phyloP scores from a whole-genome alignment of 2,797 vertebrate genomes.

The Sebastiscus tertius region DNA sequence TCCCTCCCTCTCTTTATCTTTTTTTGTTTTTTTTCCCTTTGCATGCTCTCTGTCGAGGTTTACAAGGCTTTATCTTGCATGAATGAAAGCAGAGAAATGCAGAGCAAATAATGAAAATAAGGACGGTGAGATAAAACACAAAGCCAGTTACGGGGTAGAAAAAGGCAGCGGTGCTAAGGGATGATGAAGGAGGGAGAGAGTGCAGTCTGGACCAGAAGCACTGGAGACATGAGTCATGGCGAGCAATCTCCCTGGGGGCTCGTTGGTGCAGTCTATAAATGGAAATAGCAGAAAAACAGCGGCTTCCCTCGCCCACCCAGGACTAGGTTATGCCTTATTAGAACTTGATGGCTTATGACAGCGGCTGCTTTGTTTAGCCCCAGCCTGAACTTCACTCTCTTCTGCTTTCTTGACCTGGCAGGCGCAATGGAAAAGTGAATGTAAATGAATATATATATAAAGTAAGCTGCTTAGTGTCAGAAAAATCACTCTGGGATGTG shows the following conservation, averaged over 20 bases:
- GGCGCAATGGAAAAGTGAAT: conserved; percentile 47
- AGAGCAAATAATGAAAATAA: conserved; percentile 33
- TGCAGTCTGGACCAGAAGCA: conserved; percentile 77
- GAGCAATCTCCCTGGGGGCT: conserved; percentile 77
- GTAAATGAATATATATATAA: conserved; percentile 6
- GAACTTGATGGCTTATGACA: conserved; percentile 81
- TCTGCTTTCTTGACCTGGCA: conserved; percentile 44
- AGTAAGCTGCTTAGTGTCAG: conserved; percentile 61
- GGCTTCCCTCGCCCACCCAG: conserved; percentile 83
- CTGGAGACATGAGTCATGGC: conserved; percentile 82
- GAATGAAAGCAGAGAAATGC: conserved; percentile 56
- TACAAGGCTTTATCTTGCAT: conserved; percentile 34
- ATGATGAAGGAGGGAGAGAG: conserved; percentile 38
- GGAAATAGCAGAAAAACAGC: conserved; percentile 82
- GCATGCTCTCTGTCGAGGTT: neutral
- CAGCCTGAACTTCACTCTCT: conserved; percentile 52
- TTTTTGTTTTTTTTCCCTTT: neutral
- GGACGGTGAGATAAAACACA: conserved; percentile 29
- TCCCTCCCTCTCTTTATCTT: neutral
- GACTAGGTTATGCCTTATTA: conserved; percentile 81
- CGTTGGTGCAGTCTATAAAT: conserved; percentile 82
- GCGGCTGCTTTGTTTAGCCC: conserved; percentile 72
- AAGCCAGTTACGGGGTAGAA: conserved; percentile 12
- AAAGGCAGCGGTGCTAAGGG: conserved; percentile 40
- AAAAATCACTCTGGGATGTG: conserved; percentile 37